These are phyloP conservation scores for Polydrusus pterygomalis DNA, from an alignment of 2,888 invertebrate species.

Conservation along the genomic window DNA sequence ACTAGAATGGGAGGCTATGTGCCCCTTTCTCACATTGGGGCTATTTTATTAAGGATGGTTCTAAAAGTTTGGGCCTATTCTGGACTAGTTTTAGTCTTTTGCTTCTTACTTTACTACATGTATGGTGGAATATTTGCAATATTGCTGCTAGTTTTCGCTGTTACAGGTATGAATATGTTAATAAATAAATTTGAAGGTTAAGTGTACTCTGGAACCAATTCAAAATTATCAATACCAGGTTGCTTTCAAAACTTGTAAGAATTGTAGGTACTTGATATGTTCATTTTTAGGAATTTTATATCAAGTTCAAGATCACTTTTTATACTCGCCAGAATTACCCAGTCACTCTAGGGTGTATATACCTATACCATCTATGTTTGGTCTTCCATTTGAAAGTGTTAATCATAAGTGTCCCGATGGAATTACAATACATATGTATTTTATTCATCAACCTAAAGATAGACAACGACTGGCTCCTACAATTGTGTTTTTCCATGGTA, in stretches of 20 bases:
- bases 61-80: slow-evolving; percentile 87
- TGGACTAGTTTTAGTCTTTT: slow-evolving; percentile 82
- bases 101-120: slow-evolving; percentile 87
- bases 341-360: slow-evolving; percentile 91
- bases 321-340: slow-evolving; percentile 94
- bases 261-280: slow-evolving; percentile 1
- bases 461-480: slow-evolving; percentile 85
- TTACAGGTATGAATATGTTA: slow-evolving; percentile 77
- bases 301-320: slow-evolving; percentile 87
- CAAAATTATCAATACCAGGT: slow-evolving; percentile 4
- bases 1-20: slow-evolving; percentile 69
- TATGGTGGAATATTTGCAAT: slow-evolving; percentile 86
- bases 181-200: neutral
- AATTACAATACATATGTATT: slow-evolving; percentile 85
- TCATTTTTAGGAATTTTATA: slow-evolving; percentile 82
- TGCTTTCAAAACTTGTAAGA: neutral
- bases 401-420: slow-evolving; percentile 86
- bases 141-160: slow-evolving; percentile 80
- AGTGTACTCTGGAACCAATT: slow-evolving; percentile 7
- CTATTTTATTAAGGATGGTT: slow-evolving; percentile 74
- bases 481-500: slow-evolving; percentile 94
- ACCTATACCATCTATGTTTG: slow-evolving; percentile 89
- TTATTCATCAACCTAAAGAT: slow-evolving; percentile 83
- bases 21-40: slow-evolving; percentile 69
- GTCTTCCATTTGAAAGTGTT: slow-evolving; percentile 90